These are phyloP conservation scores for Indicator indicator DNA, from an alignment of 2,113 vertebrate species.

Conservation along the genomic window DNA sequence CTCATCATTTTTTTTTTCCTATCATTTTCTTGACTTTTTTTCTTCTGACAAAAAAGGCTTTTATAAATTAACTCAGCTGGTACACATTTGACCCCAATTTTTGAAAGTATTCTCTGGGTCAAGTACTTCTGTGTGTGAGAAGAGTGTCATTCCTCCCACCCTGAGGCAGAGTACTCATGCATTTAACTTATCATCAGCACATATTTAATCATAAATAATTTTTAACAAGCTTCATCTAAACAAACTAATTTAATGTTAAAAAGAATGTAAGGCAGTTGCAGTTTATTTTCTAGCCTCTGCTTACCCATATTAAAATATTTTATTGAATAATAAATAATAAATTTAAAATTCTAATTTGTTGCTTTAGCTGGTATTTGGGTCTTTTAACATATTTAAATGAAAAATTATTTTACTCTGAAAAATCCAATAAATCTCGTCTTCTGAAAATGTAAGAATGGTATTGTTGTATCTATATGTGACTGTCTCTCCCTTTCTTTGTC, in stretches of 20 bases:
- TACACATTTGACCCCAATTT: conserved; percentile 64
- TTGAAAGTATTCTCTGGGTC: conserved; percentile 50
- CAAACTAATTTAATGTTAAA: not conserved
- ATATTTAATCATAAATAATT: conserved; percentile 1
- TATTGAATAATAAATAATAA: not conserved
- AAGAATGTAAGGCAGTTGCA: not conserved
- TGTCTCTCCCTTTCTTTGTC: not conserved
- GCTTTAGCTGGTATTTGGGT: not conserved
- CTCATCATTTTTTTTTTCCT: not conserved
- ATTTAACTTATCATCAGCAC: conserved; percentile 15
- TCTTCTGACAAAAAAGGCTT: conserved; percentile 5
- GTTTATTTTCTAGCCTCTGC: not conserved
- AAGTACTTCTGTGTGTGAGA: conserved; percentile 41
- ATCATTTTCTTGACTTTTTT: not conserved
- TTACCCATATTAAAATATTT: not conserved
- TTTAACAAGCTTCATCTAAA: conserved; percentile 5
- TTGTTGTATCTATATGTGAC: not conserved
- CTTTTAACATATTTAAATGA: not conserved
- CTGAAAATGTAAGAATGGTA: not conserved
- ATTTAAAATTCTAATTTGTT: not conserved
- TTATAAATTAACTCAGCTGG: conserved; percentile 70
- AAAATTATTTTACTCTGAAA: not conserved
- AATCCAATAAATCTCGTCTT: not conserved
- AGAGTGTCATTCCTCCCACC: conserved; percentile 18
- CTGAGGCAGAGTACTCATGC: conserved; percentile 8